These are phyloP conservation scores for Neolamprologus cancellatus DNA, from an alignment of 2,113 vertebrate genomes.

Conservation along the genomic window DNA sequence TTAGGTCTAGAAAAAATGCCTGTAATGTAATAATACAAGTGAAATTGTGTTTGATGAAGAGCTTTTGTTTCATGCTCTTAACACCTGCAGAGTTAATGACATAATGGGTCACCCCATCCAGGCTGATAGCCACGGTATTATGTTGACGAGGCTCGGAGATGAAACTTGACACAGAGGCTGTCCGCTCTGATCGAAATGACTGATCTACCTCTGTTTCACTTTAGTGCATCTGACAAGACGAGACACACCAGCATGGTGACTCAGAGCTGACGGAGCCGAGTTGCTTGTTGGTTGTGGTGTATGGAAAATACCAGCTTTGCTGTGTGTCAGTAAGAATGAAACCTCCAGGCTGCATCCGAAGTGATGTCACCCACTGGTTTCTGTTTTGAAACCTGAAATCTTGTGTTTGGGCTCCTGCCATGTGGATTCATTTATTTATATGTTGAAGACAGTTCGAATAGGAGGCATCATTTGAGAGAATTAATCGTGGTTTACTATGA, in stretches of 20 bases:
- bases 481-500: rapidly evolving
- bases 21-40: background rate
- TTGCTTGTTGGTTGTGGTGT: background rate
- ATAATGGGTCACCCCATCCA: background rate
- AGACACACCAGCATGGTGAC: background rate
- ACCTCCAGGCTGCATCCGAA: background rate
- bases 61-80: background rate
- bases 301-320: background rate
- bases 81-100: background rate
- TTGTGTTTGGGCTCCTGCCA: background rate
- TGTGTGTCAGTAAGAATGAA: background rate
- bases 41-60: background rate
- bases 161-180: background rate
- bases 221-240: background rate
- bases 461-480: background rate
- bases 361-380: background rate
- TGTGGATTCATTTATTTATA: background rate
- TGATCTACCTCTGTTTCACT: background rate
- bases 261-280: background rate
- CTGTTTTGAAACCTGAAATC: background rate
- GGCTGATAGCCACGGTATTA: background rate
- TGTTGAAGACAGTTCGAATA: background rate
- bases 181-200: background rate
- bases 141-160: background rate
- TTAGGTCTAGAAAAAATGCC: background rate